Evolutionary conservation across 2,113 vertebrate genomes (phyloP), one percentile per base, ranked within the genome.

Genomic region (Calidris pugnax): DNA sequence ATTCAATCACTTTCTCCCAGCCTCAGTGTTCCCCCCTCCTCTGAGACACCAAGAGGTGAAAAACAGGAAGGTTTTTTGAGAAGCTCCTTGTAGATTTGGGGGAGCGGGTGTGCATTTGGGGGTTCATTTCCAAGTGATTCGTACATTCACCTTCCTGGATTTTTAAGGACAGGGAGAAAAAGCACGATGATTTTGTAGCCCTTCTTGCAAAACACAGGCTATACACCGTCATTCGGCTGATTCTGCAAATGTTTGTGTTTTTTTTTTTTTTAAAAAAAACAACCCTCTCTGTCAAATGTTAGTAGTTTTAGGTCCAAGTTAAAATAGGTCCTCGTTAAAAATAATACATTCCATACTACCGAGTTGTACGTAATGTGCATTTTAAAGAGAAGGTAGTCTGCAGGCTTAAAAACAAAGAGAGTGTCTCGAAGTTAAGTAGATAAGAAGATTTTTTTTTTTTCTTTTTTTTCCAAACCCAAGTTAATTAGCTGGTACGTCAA

Each of bases 381-480:
- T 96, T 96, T 95, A 97, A 98, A 97, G 94, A 96, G 93, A 83
- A 97, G 90, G 85, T 95, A 93, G 91, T 97, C 96, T 96, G 94
- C 88, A 93, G 93, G 96, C 95, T 95, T 92, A 94, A 93, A 95
- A 98, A 97, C 97, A 98, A 97, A 97, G 86, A 89, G 97, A 97
- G 79, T 93, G 73, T 88, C 97, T 91, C 96, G 27, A 95, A 95
- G 96, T 97, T 90, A 96, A 97, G 92, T 86, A 95, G 90, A 97
- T 96, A 95, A 97, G 91, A 97, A 97, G 95, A 92, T 95, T 91
- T 97, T 90, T 89, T 64, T 92, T 91, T 30, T 21, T 64, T 92
- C 90, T 30, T 21, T 92, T 92, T 21, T 15, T 14, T 14, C 95
- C 92, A 96, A 94, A 81, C 91, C 97, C 89, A 80, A 95, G 91